Evolutionary conservation across 2,113 vertebrate genomes (phyloP), one percentile per base, ranked within the genome.

Genomic region (Elephas maximus): DNA sequence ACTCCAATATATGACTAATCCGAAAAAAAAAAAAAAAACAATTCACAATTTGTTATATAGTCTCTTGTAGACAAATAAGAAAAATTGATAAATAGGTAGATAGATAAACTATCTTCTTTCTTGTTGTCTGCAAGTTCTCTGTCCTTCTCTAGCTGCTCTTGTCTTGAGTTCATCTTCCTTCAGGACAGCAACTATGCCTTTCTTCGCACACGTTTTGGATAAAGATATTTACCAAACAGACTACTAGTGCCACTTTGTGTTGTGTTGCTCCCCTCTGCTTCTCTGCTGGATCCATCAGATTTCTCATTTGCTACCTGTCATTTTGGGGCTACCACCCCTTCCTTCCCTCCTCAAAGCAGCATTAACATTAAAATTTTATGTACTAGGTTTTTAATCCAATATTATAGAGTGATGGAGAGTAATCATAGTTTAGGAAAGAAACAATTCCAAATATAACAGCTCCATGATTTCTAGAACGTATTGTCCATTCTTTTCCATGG

Each of bases 231-330:
- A 67, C 53, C 73, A 23, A 24, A 9, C 1, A 3, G 65, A 33
- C 60, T 60, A 33, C 37, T 37, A 53, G 33, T 63, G 65, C 84
- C 41, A 57, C 24, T 48, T 21, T n/a, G 62, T 6, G 12, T 62
- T 15, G 15, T 11, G 4, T 12, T 8, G 6, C 24, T 2, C 45
- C 1, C 1, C 62, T n/a, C 8, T 10, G 26, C 8, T 6, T 12
- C 37, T 82, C 26, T 71, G 21, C 41, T 45, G 28, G 8, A 21
- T 60, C 73, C 6, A 8, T 60, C n/a, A 41, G 73, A 37, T 24
- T 95, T 85, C 26, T 33, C 3, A 41, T 88, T 86, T 85, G 41
- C 76, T 67, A 4, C 45, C 71, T 45, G 5, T 85, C 60, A 62
- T 23, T 44, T 85, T 45, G 33, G 30, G 76, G 80, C 2, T 51